Evolutionary conservation across 1,140 invertebrate genomes (phyloP), one percentile per base, ranked within the genome.

Genomic region (Drosophila kohkoa): DNA sequence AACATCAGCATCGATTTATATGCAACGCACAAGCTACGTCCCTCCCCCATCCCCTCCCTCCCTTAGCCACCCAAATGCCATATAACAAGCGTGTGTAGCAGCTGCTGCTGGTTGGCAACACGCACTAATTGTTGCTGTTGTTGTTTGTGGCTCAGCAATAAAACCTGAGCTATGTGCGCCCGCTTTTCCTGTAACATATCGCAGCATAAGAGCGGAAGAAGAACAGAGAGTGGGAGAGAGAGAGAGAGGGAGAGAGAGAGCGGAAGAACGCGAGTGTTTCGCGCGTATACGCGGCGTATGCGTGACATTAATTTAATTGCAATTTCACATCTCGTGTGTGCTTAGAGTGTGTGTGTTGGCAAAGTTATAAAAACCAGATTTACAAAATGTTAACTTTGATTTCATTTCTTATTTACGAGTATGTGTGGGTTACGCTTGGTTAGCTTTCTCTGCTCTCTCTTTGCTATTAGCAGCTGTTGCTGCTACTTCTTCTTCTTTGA

Each of bases 251-350:
- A 2, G 48, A 11, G 64, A 1, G 35, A n/a, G 30, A 16, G 28
- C 28, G 62, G 11, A 20, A 28, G 58, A 25, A 10, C 30, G 58
- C 6, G 43, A 51, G 60, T n/a, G 20, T 49, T 59, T 59, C 63
- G 51, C 75, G 82, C 65, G 35, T 74, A 79, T 77, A 88, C 86
- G 78, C 81, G 85, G 75, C 85, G 85, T 89, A 89, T 89, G 86
- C 85, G 85, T 89, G 85, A 89, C 85, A 89, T 89, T 89, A 89
- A 89, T 89, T 89, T 89, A 89, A 89, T 89, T 89, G 85, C 85
- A 89, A 89, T 89, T 89, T 89, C 85, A 71, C 85, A 90, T 85
- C 63, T 67, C 74, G 57, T 55, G 15, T 57, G 69, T 58, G 59
- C 63, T 54, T 71, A 79, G 66, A 20, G 38, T 51, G 46, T 48